Evolutionary conservation across 2,797 vertebrate genomes (phyloP).

Genomic region (Esox masquinongy): DNA sequence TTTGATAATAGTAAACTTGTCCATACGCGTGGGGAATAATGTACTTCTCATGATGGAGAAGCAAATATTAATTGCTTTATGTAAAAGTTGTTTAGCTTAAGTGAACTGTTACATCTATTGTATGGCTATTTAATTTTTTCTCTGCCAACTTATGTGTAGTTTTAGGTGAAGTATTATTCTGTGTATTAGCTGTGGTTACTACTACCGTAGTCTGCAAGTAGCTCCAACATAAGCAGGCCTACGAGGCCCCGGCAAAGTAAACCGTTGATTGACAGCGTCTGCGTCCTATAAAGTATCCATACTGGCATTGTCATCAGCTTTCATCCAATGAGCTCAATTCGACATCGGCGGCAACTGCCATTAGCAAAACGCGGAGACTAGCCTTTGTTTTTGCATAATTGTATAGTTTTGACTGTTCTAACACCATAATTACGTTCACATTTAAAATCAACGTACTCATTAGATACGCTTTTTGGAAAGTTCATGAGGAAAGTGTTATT

Average conservation of each 20-base stretch:
- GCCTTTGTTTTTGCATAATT: neutral
- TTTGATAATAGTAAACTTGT: conserved; percentile 44
- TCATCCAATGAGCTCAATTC: conserved; percentile 33
- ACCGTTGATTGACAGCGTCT: conserved; percentile 21
- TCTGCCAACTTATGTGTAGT: conserved; percentile 3
- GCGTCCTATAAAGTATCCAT: conserved; percentile 27
- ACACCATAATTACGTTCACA: neutral
- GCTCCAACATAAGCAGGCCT: conserved; percentile 39
- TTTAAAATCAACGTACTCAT: neutral
- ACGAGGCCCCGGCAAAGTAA: conserved; percentile 37
- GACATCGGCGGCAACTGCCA: conserved; percentile 21
- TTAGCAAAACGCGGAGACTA: neutral
- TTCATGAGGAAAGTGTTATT: neutral
- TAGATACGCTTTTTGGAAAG: too few species aligned
- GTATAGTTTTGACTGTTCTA: neutral
- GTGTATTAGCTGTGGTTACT: conserved; percentile 9
- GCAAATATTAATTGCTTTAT: neutral
- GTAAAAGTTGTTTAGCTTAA: neutral
- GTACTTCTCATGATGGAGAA: conserved; percentile 19
- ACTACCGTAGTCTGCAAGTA: conserved; percentile 7
- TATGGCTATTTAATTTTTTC: neutral
- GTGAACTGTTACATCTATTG: too few species aligned
- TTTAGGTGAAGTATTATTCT: conserved; percentile 21
- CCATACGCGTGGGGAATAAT: conserved; percentile 27
- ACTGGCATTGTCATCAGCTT: neutral